phyloP scores from a whole-genome alignment of 2,113 vertebrate genomes.

The Hucho hucho region DNA sequence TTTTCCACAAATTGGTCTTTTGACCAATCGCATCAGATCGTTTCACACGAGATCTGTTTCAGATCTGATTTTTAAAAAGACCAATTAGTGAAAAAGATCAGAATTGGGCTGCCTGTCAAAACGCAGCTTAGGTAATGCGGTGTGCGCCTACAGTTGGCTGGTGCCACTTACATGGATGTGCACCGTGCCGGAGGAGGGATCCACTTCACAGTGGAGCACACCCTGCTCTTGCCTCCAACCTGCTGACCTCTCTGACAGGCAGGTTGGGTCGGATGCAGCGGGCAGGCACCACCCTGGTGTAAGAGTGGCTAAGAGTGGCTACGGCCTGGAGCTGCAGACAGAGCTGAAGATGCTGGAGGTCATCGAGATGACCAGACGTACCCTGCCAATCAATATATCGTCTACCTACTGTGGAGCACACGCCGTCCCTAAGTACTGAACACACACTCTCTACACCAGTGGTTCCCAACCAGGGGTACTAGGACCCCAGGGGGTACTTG shows the following conservation, averaged over 20 bases:
- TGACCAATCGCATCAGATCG: no score
- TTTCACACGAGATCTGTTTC: no score
- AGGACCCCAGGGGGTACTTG: no score
- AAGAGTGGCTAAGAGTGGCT: no score
- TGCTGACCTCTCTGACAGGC: conserved; percentile 71
- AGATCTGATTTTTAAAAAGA: no score
- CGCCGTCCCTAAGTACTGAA: conserved; percentile 83
- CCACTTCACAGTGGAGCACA: conserved; percentile 89
- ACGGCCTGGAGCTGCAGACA: conserved; percentile 82
- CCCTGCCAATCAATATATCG: conserved; percentile 81
- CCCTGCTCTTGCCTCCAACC: conserved; percentile 74
- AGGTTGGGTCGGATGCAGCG: conserved; percentile 79
- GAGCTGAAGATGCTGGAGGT: conserved; percentile 94
- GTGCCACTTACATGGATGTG: conserved; percentile 94
- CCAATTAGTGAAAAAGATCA: no score
- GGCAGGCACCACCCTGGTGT: conserved; percentile 86
- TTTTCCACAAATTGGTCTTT: no score
- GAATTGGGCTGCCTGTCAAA: no score
- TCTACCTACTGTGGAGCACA: conserved; percentile 95
- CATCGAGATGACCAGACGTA: conserved; percentile 75
- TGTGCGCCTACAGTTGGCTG: conserved; percentile 79
- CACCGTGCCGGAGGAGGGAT: conserved; percentile 93
- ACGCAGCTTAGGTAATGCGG: background rate
- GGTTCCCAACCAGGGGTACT: background rate
- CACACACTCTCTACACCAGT: conserved; percentile 8